Percentiles rank a stretch among this genome's conserved stretches.
These are phyloP conservation scores for Latrodectus hesperus DNA, from an alignment of 2,888 invertebrate genomes.

Conservation along the genomic window DNA sequence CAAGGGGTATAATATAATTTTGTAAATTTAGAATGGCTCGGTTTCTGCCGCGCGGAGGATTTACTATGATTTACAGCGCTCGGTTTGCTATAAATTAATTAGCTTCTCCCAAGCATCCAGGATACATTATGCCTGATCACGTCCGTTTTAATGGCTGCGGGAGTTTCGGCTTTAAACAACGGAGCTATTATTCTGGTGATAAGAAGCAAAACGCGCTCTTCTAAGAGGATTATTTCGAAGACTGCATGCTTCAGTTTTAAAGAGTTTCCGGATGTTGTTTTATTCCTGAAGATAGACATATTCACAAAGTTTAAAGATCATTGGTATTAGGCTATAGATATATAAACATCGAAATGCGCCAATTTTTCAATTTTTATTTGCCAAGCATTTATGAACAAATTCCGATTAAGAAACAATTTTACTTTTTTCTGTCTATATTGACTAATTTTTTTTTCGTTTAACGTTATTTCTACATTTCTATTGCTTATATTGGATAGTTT, in stretches of 20 bases:
- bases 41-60: slow-evolving; percentile 54
- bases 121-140: slow-evolving; percentile 64
- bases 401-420: no score
- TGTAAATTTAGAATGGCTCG: slow-evolving; percentile 66
- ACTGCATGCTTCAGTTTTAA: slow-evolving; percentile 25
- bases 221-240: slow-evolving; percentile 45
- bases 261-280: background rate
- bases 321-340: no score
- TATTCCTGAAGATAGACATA: no score
- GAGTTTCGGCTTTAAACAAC: slow-evolving; percentile 36
- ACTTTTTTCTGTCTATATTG: no score
- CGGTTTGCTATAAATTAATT: slow-evolving; percentile 65
- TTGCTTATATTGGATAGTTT: no score
- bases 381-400: no score
- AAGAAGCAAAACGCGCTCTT: slow-evolving; percentile 39
- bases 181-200: slow-evolving; percentile 46
- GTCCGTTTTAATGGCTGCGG: slow-evolving; percentile 56
- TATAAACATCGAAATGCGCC: no score
- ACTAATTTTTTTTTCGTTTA: no score
- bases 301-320: no score
- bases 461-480: no score
- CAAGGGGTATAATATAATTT: slow-evolving; percentile 67
- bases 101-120: slow-evolving; percentile 33
- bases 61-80: slow-evolving; percentile 62
- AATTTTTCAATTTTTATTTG: no score